These are phyloP conservation scores for Dinomys branickii DNA, from an alignment of 2,113 vertebrate species.

Conservation along the genomic window DNA sequence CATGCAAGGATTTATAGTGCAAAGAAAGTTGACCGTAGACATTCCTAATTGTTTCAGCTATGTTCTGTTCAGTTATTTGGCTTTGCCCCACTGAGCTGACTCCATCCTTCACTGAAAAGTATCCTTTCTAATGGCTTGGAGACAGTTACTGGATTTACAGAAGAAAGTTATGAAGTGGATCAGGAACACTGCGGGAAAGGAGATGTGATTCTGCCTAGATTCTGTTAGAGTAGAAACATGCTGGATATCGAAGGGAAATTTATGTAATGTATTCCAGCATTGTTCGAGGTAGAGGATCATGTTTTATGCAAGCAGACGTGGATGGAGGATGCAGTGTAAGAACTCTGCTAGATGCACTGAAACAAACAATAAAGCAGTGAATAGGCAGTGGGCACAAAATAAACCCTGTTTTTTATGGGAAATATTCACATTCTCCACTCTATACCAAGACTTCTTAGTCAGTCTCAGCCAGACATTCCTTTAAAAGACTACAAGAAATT, in stretches of 20 bases:
- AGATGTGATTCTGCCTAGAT: conserved; percentile 83
- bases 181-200: conserved; percentile 69
- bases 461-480: conserved; percentile 14
- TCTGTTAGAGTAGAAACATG: conserved; percentile 86
- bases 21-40: not conserved
- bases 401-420: conserved; percentile 76
- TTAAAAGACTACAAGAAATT: conserved; percentile 4
- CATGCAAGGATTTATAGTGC: not conserved
- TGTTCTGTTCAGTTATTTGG: conserved; percentile 76
- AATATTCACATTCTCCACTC: conserved; percentile 38
- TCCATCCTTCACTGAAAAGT: conserved; percentile 73
- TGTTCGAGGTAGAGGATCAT: conserved; percentile 84
- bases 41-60: not conserved
- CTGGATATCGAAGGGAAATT: conserved; percentile 88
- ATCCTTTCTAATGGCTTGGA: conserved; percentile 81
- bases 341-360: conserved; percentile 76
- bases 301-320: conserved; percentile 87
- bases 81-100: conserved; percentile 75
- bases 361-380: conserved; percentile 83
- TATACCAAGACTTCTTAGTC: not conserved
- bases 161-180: conserved; percentile 83
- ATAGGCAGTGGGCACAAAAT: conserved; percentile 75
- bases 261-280: conserved; percentile 89
- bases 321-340: conserved; percentile 66
- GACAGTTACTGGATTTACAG: conserved; percentile 84